Evolutionary conservation across 1,140 invertebrate genomes (phyloP).

Genomic region (Saccostrea echinata): DNA sequence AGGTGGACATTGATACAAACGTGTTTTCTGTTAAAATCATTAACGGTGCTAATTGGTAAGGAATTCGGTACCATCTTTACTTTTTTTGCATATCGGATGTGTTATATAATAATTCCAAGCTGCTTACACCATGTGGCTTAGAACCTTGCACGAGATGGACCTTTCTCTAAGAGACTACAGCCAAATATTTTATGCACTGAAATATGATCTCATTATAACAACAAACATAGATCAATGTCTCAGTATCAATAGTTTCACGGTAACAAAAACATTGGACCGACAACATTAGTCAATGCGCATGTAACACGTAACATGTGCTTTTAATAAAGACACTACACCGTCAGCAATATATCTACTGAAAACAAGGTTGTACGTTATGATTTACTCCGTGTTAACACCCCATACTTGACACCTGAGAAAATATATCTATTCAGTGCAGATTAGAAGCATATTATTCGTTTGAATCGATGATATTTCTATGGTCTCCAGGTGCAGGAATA

Average conservation of each 20-base stretch:
- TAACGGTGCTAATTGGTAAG: slow-evolving; percentile 27
- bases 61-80: slow-evolving; percentile 1
- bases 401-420: slow-evolving; percentile 29
- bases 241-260: slow-evolving; percentile 31
- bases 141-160: slow-evolving; percentile 2
- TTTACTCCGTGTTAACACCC: slow-evolving; percentile 36
- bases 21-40: slow-evolving; percentile 26
- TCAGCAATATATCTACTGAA: slow-evolving; percentile 32
- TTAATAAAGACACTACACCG: slow-evolving; percentile 27
- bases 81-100: slow-evolving; percentile 17
- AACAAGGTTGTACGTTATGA: slow-evolving; percentile 34
- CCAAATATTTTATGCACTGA: slow-evolving; percentile 7
- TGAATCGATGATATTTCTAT: slow-evolving; percentile 37
- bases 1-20: slow-evolving; percentile 26
- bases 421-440: slow-evolving; percentile 31
- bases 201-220: slow-evolving; percentile 35
- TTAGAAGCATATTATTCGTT: slow-evolving; percentile 35
- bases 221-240: slow-evolving; percentile 39
- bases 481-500: slow-evolving; percentile 18
- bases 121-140: slow-evolving; percentile 16
- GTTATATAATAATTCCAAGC: slow-evolving; percentile 36
- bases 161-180: slow-evolving; percentile 14
- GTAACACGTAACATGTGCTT: slow-evolving; percentile 34
- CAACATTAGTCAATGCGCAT: slow-evolving; percentile 11
- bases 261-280: slow-evolving; percentile 25